phyloP scores from a whole-genome alignment of 2,113 vertebrate genomes.

The Crotalus horridus region DNA sequence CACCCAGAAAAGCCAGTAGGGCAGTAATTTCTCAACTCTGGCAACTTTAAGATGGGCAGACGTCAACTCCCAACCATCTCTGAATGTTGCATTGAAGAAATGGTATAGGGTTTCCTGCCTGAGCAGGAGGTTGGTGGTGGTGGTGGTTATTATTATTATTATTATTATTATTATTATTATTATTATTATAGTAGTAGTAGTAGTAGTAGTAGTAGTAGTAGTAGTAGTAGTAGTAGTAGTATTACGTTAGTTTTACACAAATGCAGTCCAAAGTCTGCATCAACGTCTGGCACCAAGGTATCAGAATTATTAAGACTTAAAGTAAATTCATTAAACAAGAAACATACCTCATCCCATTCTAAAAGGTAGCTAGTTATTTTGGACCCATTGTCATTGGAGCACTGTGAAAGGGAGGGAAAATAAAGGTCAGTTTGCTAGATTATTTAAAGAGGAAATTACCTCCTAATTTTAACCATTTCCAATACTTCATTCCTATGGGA shows the following conservation, averaged over 20 bases:
- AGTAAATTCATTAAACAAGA: not conserved
- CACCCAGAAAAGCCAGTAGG: not conserved
- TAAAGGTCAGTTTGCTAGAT: not conserved
- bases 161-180: no score
- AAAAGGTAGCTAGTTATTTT: constrained; percentile 78
- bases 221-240: no score
- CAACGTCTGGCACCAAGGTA: no score
- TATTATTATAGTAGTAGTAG: no score
- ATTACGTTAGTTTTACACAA: not conserved
- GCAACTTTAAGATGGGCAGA: no score
- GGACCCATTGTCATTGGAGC: constrained; percentile 77
- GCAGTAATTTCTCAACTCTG: no score
- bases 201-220: no score
- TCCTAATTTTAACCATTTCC: not conserved
- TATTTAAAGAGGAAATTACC: not conserved
- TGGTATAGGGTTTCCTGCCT: no score
- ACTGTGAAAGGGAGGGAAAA: constrained; percentile 59
- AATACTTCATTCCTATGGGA: not conserved
- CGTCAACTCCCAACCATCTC: no score
- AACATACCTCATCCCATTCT: constrained; percentile 81
- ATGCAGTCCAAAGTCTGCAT: not conserved
- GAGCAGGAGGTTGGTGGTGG: no score
- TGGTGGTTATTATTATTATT: no score
- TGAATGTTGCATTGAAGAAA: no score
- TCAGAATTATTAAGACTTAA: constrained; percentile 5